Conservation (phyloP, 2,888 invertebrate genomes). For the Syrista parreyssii region DNA sequence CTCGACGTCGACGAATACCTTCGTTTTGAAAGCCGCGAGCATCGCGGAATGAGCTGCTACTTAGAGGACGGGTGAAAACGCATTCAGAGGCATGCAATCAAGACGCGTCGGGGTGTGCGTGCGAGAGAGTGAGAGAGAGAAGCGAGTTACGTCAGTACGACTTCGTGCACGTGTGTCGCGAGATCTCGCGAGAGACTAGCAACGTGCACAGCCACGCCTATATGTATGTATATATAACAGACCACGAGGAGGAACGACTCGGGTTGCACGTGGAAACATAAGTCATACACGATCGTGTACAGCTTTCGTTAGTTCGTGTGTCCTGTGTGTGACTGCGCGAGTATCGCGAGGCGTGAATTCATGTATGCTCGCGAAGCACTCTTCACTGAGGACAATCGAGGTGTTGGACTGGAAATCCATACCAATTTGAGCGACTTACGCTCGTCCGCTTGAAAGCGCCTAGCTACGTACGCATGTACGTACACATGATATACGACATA, state of each 20-base stretch:
- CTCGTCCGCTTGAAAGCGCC: conserved; percentile 53
- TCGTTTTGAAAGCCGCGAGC: conserved; percentile 26
- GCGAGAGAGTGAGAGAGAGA: conserved; percentile 13
- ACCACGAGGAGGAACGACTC: not conserved
- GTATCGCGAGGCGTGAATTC: conserved; percentile 56
- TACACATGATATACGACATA: not conserved
- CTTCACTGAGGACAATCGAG: conserved; percentile 64
- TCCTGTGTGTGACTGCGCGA: conserved; percentile 19
- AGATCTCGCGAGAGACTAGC: not conserved
- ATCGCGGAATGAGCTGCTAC: conserved; percentile 54
- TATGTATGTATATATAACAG: not conserved
- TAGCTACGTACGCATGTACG: conserved; percentile 18
- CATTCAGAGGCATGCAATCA: conserved; percentile 52
- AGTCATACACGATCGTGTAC: conserved; percentile 1
- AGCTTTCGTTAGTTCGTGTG: conserved; percentile 7
- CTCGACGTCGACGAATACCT: not conserved
- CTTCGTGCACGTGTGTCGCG: conserved; percentile 5
- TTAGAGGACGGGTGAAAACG: conserved; percentile 47
- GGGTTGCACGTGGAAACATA: conserved; percentile 30
- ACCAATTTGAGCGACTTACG: conserved; percentile 64
- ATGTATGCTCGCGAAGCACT: conserved; percentile 61
- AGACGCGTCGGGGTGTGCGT: conserved; percentile 40
- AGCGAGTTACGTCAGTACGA: not conserved
- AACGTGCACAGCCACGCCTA: not conserved
- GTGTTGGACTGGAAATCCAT: conserved; percentile 67